Evolutionary conservation across 2,797 vertebrate genomes (phyloP).

Genomic region (Petrocephalus sullivani): DNA sequence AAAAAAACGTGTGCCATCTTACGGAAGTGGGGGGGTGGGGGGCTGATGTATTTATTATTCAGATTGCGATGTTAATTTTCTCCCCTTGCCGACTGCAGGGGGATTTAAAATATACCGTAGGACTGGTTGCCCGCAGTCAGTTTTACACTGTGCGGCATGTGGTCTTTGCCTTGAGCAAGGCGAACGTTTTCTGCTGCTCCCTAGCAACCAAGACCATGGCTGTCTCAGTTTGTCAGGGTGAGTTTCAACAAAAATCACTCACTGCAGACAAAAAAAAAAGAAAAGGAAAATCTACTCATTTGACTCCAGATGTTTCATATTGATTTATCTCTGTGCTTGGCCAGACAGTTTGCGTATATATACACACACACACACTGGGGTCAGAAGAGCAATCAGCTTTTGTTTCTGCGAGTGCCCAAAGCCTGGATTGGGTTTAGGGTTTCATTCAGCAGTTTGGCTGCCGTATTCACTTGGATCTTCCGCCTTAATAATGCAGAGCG

Average conservation of each 20-base stretch:
- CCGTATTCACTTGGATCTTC: conserved; percentile 18
- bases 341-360: conserved; percentile 46
- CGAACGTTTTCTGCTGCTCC: conserved; percentile 45
- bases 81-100: not conserved
- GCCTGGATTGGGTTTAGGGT: conserved; percentile 17
- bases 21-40: not conserved
- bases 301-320: conserved; percentile 65
- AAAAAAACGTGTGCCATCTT: not conserved
- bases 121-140: conserved; percentile 18
- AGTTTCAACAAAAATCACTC: conserved; percentile 42
- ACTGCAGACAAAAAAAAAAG: not conserved
- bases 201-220: conserved; percentile 49
- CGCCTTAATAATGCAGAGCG: conserved; percentile 68
- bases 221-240: conserved; percentile 49
- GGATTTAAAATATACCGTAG: conserved; percentile 7
- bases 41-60: conserved; percentile 24
- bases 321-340: conserved; percentile 56
- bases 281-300: conserved; percentile 57
- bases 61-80: conserved; percentile 7
- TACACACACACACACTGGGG: conserved; percentile 9
- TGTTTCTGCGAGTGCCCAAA: conserved; percentile 27
- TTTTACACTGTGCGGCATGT: conserved; percentile 34
- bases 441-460: conserved; percentile 21
- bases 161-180: conserved; percentile 44
- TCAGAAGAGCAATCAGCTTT: conserved; percentile 25